These are phyloP conservation scores for Coracias cyanogaster DNA, from an alignment of 2,797 vertebrate genomes.

Conservation along the genomic window DNA sequence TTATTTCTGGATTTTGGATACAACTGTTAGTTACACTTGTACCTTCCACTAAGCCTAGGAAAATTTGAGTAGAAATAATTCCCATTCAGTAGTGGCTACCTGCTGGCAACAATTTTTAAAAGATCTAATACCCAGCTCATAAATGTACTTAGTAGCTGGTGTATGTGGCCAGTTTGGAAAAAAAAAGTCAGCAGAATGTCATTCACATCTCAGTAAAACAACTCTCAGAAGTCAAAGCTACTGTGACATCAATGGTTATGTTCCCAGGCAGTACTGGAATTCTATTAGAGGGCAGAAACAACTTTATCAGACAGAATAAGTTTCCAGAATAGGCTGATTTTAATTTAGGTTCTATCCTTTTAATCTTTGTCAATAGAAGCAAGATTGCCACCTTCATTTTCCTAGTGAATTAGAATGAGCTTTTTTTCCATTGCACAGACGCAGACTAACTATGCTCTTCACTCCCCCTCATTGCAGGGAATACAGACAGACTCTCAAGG, in stretches of 20 bases:
- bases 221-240: background rate
- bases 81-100: background rate
- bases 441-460: background rate
- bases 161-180: background rate
- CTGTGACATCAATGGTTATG: background rate
- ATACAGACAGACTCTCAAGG: background rate
- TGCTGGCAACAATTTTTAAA: background rate
- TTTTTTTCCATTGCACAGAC: background rate
- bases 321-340: background rate
- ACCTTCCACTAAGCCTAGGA: background rate
- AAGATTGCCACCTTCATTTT: background rate
- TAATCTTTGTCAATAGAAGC: background rate
- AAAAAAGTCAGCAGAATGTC: background rate
- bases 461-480: slow-evolving; percentile 58
- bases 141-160: background rate
- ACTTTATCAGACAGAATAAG: background rate
- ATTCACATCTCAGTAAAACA: background rate
- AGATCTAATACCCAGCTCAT: background rate
- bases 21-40: background rate
- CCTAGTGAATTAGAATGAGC: background rate
- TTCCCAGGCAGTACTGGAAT: background rate
- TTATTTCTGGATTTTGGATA: background rate
- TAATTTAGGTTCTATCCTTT: background rate
- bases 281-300: background rate
- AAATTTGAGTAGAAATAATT: background rate